Evolutionary conservation across 2,797 vertebrate genomes (phyloP).

Genomic region (Anolis apletophallus): DNA sequence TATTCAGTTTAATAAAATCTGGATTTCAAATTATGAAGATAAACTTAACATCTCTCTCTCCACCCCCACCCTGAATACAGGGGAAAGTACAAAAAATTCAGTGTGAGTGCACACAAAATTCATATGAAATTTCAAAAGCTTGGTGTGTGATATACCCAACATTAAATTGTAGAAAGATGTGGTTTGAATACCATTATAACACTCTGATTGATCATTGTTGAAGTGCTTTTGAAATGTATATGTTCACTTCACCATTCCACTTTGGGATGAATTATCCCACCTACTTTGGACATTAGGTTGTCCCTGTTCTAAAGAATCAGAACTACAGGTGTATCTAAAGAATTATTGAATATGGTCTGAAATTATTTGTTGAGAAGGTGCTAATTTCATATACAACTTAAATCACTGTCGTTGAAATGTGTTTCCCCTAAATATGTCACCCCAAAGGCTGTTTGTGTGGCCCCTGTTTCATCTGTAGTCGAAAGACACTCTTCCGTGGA

Average conservation of each 20-base stretch:
- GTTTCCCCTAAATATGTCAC: neutral
- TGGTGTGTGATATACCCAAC: neutral
- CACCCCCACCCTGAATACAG: neutral
- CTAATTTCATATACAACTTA: neutral
- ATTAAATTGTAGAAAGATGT: neutral
- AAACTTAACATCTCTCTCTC: neutral
- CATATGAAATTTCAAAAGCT: neutral
- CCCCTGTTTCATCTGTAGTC: too few species aligned
- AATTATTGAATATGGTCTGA: neutral
- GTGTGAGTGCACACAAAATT: neutral
- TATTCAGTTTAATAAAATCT: neutral
- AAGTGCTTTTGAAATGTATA: too few species aligned
- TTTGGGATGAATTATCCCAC: too few species aligned
- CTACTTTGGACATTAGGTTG: too few species aligned
- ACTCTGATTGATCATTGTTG: too few species aligned
- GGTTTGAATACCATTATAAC: neutral
- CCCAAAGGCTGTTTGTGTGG: too few species aligned
- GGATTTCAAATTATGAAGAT: neutral
- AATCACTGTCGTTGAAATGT: neutral
- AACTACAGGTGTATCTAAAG: neutral
- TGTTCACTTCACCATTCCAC: too few species aligned
- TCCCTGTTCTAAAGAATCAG: neutral
- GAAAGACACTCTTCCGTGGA: too few species aligned
- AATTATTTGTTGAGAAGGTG: too few species aligned
- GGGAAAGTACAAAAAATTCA: neutral